A percentile compares a stretch with the other conserved stretches of the same genome.
These are phyloP conservation scores for Sparus aurata DNA, from an alignment of 2,797 vertebrate genomes.

Conservation along the genomic window DNA sequence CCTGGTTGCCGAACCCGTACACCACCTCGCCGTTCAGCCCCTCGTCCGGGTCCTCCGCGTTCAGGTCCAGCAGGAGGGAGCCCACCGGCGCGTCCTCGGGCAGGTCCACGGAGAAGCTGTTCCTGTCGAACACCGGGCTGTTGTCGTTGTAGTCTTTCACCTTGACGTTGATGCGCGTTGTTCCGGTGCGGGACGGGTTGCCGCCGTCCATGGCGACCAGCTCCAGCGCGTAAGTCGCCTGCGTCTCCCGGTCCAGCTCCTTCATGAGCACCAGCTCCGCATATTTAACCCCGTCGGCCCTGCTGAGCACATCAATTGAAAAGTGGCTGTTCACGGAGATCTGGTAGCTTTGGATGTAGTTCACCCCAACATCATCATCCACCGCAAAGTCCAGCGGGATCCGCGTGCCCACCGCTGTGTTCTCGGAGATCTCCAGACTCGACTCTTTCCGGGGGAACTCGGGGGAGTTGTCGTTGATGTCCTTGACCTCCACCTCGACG, in stretches of 20 bases:
- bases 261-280: conserved; percentile 95
- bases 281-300: conserved; percentile 95
- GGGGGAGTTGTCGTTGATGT: conserved; percentile 95
- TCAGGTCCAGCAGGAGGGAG: conserved; percentile 90
- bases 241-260: conserved; percentile 94
- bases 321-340: conserved; percentile 95
- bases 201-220: conserved; percentile 94
- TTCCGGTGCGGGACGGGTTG: conserved; percentile 90
- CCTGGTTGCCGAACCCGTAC: conserved; percentile 90
- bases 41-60: conserved; percentile 92
- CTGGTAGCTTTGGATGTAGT: conserved; percentile 95
- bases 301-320: conserved; percentile 92
- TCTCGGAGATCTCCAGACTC: conserved; percentile 93
- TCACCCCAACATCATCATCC: conserved; percentile 92
- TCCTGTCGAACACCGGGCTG: conserved; percentile 91
- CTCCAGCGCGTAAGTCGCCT: conserved; percentile 91
- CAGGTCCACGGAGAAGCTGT: conserved; percentile 90
- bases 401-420: conserved; percentile 91
- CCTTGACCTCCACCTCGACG: conserved; percentile 97
- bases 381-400: conserved; percentile 92
- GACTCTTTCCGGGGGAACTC: conserved; percentile 91
- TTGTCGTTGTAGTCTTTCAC: conserved; percentile 98
- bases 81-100: conserved; percentile 92
- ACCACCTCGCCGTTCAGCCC: conserved; percentile 93
- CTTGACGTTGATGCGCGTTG: conserved; percentile 90